Evolutionary conservation across 2,797 vertebrate species (phyloP).

Genomic region (Dallia pectoralis): DNA sequence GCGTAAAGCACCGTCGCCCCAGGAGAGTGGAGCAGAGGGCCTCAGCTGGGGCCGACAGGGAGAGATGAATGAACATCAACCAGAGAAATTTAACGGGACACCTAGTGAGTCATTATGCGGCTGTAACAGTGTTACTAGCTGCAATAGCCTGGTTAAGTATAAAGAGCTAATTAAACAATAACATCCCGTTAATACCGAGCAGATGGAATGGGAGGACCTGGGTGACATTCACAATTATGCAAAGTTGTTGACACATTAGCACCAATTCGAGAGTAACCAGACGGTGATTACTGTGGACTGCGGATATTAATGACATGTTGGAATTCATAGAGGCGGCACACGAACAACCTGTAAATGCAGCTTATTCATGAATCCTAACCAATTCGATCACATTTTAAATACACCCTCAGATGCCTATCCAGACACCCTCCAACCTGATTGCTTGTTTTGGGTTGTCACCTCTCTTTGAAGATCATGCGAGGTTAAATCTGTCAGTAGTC

Average conservation of each 20-base stretch:
- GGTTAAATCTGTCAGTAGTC: slow-evolving; percentile 47
- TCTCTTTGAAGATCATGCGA: slow-evolving; percentile 36
- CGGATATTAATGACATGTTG: background rate
- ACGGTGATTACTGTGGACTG: background rate
- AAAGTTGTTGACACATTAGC: background rate
- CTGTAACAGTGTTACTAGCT: slow-evolving; percentile 8
- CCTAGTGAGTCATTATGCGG: slow-evolving; percentile 28
- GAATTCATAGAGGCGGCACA: background rate
- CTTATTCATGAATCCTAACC: background rate
- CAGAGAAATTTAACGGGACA: slow-evolving; percentile 30
- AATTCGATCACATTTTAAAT: background rate
- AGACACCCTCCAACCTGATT: slow-evolving; percentile 21
- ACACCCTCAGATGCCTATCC: background rate
- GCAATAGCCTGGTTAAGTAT: too few species aligned
- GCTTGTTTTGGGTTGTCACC: slow-evolving; percentile 46
- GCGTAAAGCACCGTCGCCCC: background rate
- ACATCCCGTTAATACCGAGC: slow-evolving; percentile 48
- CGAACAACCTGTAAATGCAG: background rate
- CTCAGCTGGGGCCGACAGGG: slow-evolving; percentile 9
- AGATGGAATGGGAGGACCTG: slow-evolving; percentile 28
- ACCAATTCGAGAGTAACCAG: background rate
- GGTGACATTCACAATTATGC: background rate
- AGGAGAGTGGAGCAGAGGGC: slow-evolving; percentile 1
- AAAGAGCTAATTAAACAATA: slow-evolving; percentile 44
- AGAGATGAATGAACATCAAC: background rate